Evolutionary conservation across 2,888 invertebrate genomes (phyloP).

Genomic region (Sphecodes monilicornis): DNA sequence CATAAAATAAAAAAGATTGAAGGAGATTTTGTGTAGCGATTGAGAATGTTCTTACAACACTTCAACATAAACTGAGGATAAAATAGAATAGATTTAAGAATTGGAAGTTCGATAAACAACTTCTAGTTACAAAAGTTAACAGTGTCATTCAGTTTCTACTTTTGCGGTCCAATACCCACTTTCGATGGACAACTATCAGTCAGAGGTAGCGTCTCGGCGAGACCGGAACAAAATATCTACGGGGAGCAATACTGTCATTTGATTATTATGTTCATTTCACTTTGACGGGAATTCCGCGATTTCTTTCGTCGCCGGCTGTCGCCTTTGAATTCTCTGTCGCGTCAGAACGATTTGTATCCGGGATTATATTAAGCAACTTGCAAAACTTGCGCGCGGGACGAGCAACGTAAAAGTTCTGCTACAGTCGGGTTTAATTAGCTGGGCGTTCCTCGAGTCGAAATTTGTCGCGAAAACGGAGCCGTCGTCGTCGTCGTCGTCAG

Average conservation of each 20-base stretch:
- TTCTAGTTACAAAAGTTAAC: too few species aligned
- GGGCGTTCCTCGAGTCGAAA: slow-evolving; percentile 11
- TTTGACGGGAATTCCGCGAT: neutral
- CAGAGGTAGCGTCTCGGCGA: too few species aligned
- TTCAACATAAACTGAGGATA: too few species aligned
- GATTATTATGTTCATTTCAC: neutral
- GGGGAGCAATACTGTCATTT: neutral
- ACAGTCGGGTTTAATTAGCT: slow-evolving; percentile 33
- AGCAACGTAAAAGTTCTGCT: neutral
- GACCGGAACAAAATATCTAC: neutral
- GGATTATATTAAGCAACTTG: slow-evolving; percentile 13
- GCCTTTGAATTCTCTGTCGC: neutral
- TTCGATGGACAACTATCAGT: too few species aligned
- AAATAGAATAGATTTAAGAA: too few species aligned
- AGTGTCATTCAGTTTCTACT: too few species aligned
- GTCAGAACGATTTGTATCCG: neutral
- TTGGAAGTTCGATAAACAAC: too few species aligned
- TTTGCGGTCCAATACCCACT: too few species aligned
- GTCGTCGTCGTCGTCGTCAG: neutral
- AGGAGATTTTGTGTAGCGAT: too few species aligned
- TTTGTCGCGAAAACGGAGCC: neutral
- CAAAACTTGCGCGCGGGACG: neutral
- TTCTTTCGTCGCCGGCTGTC: neutral
- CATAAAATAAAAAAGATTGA: too few species aligned
- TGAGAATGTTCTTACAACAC: too few species aligned